These are phyloP conservation scores for Arctopsyche grandis DNA, from an alignment of 1,140 invertebrate genomes.

Conservation along the genomic window DNA sequence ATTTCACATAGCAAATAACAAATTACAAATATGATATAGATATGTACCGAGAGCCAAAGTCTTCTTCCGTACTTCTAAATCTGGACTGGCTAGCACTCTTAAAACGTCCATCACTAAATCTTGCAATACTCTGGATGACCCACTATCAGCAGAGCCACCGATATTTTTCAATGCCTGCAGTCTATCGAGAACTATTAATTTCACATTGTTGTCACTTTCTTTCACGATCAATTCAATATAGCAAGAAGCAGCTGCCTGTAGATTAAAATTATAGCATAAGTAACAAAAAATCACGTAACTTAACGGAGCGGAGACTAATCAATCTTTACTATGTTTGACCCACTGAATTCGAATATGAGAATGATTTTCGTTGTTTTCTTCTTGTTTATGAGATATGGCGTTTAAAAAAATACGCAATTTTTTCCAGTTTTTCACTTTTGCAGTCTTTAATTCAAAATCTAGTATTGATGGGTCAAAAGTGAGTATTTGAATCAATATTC, in stretches of 20 bases:
- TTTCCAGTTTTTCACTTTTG: too few species aligned
- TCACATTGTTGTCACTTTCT: conserved; percentile 99
- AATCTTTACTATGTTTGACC: too few species aligned
- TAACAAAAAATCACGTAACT: too few species aligned
- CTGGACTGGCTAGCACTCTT: conserved; percentile 90
- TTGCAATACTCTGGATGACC: conserved; percentile 92
- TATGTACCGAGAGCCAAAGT: conserved; percentile 77
- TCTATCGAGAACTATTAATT: conserved; percentile 96
- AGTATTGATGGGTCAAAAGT: too few species aligned
- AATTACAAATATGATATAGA: conserved; percentile 3
- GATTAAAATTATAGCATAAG: neutral
- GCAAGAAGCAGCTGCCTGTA: conserved; percentile 90
- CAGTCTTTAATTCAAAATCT: too few species aligned
- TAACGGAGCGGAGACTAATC: too few species aligned
- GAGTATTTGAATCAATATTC: too few species aligned
- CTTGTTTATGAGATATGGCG: too few species aligned
- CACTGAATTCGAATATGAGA: too few species aligned
- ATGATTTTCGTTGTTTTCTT: too few species aligned
- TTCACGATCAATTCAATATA: conserved; percentile 99
- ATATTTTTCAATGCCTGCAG: conserved; percentile 91
- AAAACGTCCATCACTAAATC: conserved; percentile 99
- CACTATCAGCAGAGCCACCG: conserved; percentile 43
- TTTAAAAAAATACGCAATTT: too few species aligned
- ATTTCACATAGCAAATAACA: neutral
- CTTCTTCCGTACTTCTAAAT: conserved; percentile 93